Evolutionary conservation across 2,113 vertebrate genomes (phyloP).

Genomic region (Toxotes chatareus): DNA sequence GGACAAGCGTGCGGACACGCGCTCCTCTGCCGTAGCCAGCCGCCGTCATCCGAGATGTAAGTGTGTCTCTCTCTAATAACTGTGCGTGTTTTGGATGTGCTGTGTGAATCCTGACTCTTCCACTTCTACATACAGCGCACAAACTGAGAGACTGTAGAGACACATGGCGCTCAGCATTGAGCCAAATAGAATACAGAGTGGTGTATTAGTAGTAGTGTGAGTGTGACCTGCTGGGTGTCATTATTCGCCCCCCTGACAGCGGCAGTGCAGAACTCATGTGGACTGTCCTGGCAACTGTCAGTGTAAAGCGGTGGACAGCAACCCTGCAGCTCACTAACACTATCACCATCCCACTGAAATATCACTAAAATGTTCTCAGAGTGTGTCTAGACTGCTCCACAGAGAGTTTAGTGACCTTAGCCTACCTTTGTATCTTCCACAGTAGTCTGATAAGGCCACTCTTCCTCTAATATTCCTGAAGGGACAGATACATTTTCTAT

Average conservation of each 20-base stretch:
- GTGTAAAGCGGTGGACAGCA: neutral
- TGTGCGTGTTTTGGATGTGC: neutral
- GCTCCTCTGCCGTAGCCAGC: conserved; percentile 97
- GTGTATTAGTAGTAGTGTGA: conserved; percentile 32
- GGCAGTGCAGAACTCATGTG: conserved; percentile 26
- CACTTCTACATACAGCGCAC: conserved; percentile 6
- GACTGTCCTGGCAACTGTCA: conserved; percentile 31
- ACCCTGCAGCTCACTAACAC: neutral
- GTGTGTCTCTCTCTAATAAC: conserved; percentile 78
- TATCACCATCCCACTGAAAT: neutral
- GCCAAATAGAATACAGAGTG: conserved; percentile 33
- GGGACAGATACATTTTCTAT: conserved; percentile 17
- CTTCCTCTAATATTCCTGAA: conserved; percentile 17
- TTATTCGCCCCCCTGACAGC: conserved; percentile 20
- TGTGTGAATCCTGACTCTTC: conserved; percentile 4
- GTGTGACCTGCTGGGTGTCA: conserved; percentile 63
- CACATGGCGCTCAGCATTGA: conserved; percentile 47
- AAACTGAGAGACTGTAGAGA: neutral
- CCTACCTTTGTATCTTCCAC: conserved; percentile 21
- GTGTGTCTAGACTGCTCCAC: neutral
- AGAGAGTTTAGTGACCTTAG: conserved; percentile 48
- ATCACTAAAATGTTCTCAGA: conserved; percentile 10
- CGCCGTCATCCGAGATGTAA: conserved; percentile 90
- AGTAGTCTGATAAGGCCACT: conserved; percentile 5
- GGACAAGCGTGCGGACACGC: conserved; percentile 98